Evolutionary conservation across 2,113 vertebrate species (phyloP).

Genomic region (Phoenicopterus ruber): DNA sequence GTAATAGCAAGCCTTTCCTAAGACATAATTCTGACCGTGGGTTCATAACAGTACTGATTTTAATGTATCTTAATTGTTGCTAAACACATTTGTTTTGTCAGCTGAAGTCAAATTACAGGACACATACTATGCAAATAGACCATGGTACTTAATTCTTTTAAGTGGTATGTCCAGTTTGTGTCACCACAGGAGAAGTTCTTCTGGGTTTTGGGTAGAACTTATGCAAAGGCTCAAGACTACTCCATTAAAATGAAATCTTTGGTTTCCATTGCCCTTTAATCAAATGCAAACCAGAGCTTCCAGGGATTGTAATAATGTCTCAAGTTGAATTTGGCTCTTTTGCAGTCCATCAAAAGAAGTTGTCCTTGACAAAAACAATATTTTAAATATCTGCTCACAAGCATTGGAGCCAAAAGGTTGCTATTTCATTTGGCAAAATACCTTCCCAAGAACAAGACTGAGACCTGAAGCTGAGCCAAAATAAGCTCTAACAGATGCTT

Average conservation of each 20-base stretch:
- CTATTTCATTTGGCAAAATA: slow-evolving; percentile 59
- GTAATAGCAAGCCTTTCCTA: background rate
- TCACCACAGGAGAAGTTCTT: background rate
- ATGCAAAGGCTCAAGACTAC: background rate
- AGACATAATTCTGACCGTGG: background rate
- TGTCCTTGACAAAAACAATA: slow-evolving; percentile 48
- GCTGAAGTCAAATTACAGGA: background rate
- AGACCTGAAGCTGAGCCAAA: slow-evolving; percentile 48
- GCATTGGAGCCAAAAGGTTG: background rate
- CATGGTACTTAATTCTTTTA: background rate
- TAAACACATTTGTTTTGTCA: background rate
- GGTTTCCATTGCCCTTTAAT: slow-evolving; percentile 26
- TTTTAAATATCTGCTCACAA: slow-evolving; percentile 50
- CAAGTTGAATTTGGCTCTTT: slow-evolving; percentile 35
- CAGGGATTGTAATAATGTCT: slow-evolving; percentile 43
- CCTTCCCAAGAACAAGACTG: background rate
- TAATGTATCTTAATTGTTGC: background rate
- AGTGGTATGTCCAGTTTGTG: background rate
- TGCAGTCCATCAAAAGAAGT: slow-evolving; percentile 47
- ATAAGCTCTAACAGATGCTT: slow-evolving; percentile 49
- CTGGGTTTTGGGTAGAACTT: background rate
- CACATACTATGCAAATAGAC: background rate
- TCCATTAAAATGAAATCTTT: background rate
- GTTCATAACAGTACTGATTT: background rate
- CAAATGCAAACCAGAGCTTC: slow-evolving; percentile 34